Percentiles rank a stretch among this genome's conserved stretches.
phyloP scores from a whole-genome alignment of 2,888 invertebrate genomes.

The Dioctria rufipes region DNA sequence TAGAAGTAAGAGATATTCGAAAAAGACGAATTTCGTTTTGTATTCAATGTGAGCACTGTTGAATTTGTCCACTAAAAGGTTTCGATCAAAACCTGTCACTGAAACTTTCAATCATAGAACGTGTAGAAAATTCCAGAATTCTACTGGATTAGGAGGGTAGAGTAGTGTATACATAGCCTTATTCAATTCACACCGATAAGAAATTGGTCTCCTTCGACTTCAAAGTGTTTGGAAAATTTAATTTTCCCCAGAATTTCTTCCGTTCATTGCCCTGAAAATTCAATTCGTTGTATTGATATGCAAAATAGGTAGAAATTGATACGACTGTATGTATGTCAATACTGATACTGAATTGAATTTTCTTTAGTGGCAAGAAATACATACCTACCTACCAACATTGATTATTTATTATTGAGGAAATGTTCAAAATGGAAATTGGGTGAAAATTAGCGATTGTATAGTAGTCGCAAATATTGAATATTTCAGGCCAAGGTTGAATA shows the following conservation, averaged over 20 bases:
- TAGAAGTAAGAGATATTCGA: neutral
- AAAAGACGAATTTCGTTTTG: neutral
- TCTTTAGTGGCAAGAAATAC: too few relatives aligned
- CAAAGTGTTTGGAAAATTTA: conserved; percentile 5
- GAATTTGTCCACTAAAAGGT: conserved; percentile 8
- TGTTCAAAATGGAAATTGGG: too few relatives aligned
- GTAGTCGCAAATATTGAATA: too few relatives aligned
- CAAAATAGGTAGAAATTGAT: neutral
- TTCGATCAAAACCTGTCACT: conserved; percentile 6
- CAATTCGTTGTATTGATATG: conserved; percentile 2
- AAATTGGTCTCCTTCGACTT: neutral
- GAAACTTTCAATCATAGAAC: neutral
- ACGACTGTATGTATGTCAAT: neutral
- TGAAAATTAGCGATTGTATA: too few relatives aligned
- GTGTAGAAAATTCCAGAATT: neutral
- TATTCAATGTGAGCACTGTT: neutral
- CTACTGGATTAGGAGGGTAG: too few relatives aligned
- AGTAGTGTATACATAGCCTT: neutral
- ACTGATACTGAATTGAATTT: too few relatives aligned
- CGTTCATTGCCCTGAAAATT: neutral
- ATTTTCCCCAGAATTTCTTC: conserved; percentile 7
- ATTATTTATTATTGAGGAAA: too few relatives aligned
- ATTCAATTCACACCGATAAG: neutral
- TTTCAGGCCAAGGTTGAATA: too few relatives aligned
- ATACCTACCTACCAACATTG: too few relatives aligned